Percentiles rank a stretch among this genome's conserved stretches.
Evolutionary conservation across 1,140 invertebrate genomes (phyloP).

Genomic region (Sminthurides bifidus): DNA sequence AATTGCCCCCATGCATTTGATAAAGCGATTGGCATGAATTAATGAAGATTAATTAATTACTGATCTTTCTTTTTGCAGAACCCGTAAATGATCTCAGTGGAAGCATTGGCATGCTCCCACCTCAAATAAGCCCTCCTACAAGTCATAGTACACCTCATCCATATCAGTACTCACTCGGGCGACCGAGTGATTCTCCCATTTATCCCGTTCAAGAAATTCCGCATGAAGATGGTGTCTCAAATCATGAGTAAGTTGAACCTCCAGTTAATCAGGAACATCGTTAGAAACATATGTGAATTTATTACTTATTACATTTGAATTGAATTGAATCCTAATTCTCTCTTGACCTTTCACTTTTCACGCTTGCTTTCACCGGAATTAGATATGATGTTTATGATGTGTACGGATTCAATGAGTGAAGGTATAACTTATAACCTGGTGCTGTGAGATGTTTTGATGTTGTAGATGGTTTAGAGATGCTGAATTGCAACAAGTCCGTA

Average conservation of each 20-base stretch:
- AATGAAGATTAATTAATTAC: too few species aligned
- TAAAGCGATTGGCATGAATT: too few species aligned
- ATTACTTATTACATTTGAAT: neutral
- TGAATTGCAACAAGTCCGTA: neutral
- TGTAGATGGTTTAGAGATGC: neutral
- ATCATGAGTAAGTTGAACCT: slow-evolving; percentile 23
- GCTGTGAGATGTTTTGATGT: neutral
- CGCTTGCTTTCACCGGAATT: neutral
- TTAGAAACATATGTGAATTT: neutral
- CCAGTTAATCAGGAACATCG: neutral
- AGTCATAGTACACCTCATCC: slow-evolving; percentile 17
- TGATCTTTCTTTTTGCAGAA: neutral
- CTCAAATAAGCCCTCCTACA: slow-evolving; percentile 22
- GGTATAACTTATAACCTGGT: too few species aligned
- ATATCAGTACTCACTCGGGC: slow-evolving; percentile 9
- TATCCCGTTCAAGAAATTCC: slow-evolving; percentile 24
- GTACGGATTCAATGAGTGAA: slow-evolving; percentile 5
- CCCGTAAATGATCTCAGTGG: slow-evolving; percentile 28
- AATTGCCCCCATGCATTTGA: neutral
- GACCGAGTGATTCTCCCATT: slow-evolving; percentile 22
- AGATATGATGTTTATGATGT: slow-evolving; percentile 10
- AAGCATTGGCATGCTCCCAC: slow-evolving; percentile 13
- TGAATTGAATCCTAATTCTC: neutral
- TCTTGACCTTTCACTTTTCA: neutral
- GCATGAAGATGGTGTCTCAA: slow-evolving; percentile 8